Conservation (phyloP, 2,113 vertebrate species). For the Microtus richardsoni region DNA sequence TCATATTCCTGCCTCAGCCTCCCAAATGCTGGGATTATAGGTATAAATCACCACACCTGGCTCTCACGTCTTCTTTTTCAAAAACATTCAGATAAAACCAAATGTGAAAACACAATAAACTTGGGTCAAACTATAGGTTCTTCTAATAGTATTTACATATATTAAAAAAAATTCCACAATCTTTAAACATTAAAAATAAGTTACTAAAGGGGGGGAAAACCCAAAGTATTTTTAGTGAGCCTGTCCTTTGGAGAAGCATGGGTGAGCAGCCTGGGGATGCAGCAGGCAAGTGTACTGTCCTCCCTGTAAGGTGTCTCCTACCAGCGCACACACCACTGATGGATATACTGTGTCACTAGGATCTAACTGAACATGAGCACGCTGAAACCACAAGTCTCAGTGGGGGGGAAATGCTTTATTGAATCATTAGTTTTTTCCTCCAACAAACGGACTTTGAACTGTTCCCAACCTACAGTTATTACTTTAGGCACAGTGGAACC, state of each 20-base stretch:
- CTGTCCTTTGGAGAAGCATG: not conserved
- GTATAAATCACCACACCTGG: not conserved
- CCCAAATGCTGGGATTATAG: not conserved
- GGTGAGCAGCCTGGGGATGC: no score
- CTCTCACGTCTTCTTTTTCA: not conserved
- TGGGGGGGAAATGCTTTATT: not conserved
- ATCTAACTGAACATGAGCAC: not conserved
- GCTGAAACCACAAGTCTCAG: not conserved
- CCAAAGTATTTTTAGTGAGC: not conserved
- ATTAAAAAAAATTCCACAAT: not conserved
- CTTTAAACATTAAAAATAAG: not conserved
- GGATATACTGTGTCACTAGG: not conserved
- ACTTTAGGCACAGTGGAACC: not conserved
- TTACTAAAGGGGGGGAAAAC: not conserved
- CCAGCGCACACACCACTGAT: not conserved
- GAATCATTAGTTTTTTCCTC: slow-evolving; percentile 27
- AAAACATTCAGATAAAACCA: not conserved
- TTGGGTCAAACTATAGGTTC: not conserved
- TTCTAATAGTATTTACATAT: not conserved
- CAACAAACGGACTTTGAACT: not conserved
- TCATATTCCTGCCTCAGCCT: not conserved
- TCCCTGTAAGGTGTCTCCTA: no score
- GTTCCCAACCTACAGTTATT: not conserved
- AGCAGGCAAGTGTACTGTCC: not conserved
- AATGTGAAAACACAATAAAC: not conserved